phyloP scores from a whole-genome alignment of 2,113 vertebrate species.

The Myiagra hebetior region DNA sequence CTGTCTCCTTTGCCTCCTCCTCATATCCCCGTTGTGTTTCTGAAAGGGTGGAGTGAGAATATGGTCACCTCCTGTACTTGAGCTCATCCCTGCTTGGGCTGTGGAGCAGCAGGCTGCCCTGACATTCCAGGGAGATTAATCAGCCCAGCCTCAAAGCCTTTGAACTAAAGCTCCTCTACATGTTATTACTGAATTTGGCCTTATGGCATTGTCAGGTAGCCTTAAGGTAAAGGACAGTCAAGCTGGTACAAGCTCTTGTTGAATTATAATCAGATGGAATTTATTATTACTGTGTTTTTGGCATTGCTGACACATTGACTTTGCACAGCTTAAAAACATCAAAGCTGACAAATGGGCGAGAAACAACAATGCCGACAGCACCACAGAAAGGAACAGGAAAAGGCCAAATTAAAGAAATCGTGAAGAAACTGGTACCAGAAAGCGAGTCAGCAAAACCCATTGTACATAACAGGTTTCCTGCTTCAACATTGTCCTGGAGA shows the following conservation, averaged over 20 bases:
- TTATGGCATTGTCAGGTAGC: neutral
- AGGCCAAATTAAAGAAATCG: constrained; percentile 19
- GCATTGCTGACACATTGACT: neutral
- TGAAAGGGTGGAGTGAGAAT: neutral
- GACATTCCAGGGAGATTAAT: neutral
- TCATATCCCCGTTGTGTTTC: fast-evolving
- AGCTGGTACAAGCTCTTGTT: constrained; percentile 21
- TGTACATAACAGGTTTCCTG: neutral
- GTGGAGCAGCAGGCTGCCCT: neutral
- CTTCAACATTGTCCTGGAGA: neutral
- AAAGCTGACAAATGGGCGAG: constrained; percentile 31
- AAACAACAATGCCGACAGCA: neutral
- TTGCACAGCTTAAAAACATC: neutral
- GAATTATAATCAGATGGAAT: constrained; percentile 16
- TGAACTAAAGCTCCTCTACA: neutral
- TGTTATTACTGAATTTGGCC: neutral
- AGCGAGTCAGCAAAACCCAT: neutral
- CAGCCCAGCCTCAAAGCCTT: constrained; percentile 11
- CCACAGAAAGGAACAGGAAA: constrained; percentile 2
- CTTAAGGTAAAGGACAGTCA: constrained; percentile 29
- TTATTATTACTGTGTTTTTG: constrained; percentile 12
- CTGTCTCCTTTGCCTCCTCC: neutral
- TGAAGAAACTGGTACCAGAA: neutral
- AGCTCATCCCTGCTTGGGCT: neutral
- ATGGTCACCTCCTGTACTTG: neutral